Evolutionary conservation across 2,888 invertebrate genomes (phyloP).

Genomic region (Diarsia brunnea): DNA sequence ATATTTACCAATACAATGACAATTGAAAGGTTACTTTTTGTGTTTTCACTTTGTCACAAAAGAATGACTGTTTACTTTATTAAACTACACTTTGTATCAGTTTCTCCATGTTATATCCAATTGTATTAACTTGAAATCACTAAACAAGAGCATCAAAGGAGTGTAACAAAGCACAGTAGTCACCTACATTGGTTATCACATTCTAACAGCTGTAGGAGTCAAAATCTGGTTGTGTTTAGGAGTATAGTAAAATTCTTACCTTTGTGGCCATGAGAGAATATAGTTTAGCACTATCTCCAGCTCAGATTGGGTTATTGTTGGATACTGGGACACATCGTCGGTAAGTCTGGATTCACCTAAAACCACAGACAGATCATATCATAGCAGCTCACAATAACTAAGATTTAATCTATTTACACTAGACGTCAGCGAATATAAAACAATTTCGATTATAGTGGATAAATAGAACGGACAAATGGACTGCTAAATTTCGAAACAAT

Average conservation of each 20-base stretch:
- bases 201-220: constrained; percentile 29
- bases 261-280: constrained; percentile 97
- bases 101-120: background rate
- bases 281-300: constrained; percentile 96
- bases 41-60: constrained; percentile 34
- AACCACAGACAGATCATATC: constrained; percentile 71
- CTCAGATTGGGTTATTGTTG: constrained; percentile 94
- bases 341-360: constrained; percentile 95
- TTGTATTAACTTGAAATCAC: constrained; percentile 11
- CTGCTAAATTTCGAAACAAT: constrained; percentile 86
- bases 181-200: constrained; percentile 35
- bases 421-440: constrained; percentile 40
- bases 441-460: constrained; percentile 65
- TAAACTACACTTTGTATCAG: constrained; percentile 8
- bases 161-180: constrained; percentile 61
- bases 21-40: constrained; percentile 50
- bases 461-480: constrained; percentile 72
- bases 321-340: constrained; percentile 94
- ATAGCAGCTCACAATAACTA: constrained; percentile 42
- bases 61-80: constrained; percentile 13
- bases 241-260: constrained; percentile 87
- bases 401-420: constrained; percentile 19
- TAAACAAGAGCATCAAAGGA: constrained; percentile 36
- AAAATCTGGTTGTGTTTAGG: constrained; percentile 31
- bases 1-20: constrained; percentile 39